A percentile compares a stretch with the other conserved stretches of the same genome.
These are phyloP conservation scores for Napeogenes inachia DNA, from an alignment of 2,888 invertebrate genomes.

Conservation along the genomic window DNA sequence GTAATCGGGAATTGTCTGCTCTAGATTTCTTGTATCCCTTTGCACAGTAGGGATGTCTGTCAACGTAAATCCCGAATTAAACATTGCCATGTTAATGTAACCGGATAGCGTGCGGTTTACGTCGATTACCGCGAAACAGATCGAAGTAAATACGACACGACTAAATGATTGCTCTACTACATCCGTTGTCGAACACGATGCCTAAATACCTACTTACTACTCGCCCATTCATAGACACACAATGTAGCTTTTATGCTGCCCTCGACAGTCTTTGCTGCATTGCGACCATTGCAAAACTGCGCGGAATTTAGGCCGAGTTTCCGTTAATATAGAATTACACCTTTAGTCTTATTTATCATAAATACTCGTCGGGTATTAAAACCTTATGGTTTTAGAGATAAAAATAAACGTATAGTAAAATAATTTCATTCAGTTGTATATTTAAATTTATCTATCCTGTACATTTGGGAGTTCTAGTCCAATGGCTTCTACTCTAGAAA, in stretches of 20 bases:
- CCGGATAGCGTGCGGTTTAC: conserved; percentile 53
- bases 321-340: conserved; percentile 39
- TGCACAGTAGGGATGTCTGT: conserved; percentile 40
- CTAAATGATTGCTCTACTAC: conserved; percentile 51
- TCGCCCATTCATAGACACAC: conserved; percentile 58
- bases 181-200: conserved; percentile 54
- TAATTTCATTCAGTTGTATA: conserved; percentile 12
- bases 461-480: conserved; percentile 73
- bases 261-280: conserved; percentile 44
- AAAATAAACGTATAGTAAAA: conserved; percentile 1
- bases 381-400: not conserved
- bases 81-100: conserved; percentile 61
- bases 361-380: not conserved
- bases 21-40: conserved; percentile 24
- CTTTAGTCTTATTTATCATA: conserved; percentile 26
- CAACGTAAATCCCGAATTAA: conserved; percentile 60
- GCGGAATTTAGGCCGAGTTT: conserved; percentile 52
- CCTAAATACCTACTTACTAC: conserved; percentile 31
- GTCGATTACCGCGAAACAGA: conserved; percentile 59
- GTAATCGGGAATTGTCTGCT: conserved; percentile 55
- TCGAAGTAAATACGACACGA: conserved; percentile 51
- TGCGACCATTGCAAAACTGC: conserved; percentile 45
- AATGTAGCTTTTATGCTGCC: conserved; percentile 43
- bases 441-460: conserved; percentile 48
- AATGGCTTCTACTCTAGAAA: conserved; percentile 72